Percentiles rank a stretch among this genome's conserved stretches.
These are phyloP conservation scores for Parascotia fuliginaria DNA, from an alignment of 2,888 invertebrate genomes.

Conservation along the genomic window DNA sequence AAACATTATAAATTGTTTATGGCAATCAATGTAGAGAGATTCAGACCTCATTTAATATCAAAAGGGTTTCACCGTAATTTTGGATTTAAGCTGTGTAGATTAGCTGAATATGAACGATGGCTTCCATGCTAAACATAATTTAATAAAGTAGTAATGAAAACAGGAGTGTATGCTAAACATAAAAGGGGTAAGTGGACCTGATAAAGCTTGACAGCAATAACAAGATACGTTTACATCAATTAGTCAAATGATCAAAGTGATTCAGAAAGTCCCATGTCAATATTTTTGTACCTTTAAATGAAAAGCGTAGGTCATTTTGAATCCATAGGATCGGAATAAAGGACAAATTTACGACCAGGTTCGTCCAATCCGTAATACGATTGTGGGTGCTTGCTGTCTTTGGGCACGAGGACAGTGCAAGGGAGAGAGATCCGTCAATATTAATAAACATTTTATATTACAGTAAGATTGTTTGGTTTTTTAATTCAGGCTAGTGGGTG, in stretches of 20 bases:
- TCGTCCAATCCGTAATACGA: background rate
- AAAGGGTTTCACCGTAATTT: too few species aligned
- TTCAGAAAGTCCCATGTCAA: background rate
- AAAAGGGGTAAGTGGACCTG: background rate
- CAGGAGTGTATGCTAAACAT: background rate
- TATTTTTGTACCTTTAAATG: conserved; percentile 1
- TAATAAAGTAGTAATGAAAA: background rate
- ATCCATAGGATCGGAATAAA: background rate
- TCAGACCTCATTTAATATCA: too few species aligned
- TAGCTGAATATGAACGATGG: too few species aligned
- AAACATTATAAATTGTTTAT: too few species aligned
- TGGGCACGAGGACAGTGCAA: too few species aligned
- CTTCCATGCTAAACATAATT: too few species aligned
- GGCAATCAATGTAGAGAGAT: too few species aligned
- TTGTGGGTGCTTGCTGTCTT: background rate
- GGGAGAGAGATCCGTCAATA: too few species aligned
- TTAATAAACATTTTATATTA: too few species aligned
- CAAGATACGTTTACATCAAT: background rate
- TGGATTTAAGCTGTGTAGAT: too few species aligned
- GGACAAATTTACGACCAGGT: background rate
- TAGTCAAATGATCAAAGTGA: background rate
- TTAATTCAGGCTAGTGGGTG: too few species aligned
- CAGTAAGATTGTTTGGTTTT: too few species aligned
- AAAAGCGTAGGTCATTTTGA: background rate
- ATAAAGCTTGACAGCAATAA: background rate